Conservation (phyloP, 2,113 vertebrate genomes). For the Chamaea fasciata region DNA sequence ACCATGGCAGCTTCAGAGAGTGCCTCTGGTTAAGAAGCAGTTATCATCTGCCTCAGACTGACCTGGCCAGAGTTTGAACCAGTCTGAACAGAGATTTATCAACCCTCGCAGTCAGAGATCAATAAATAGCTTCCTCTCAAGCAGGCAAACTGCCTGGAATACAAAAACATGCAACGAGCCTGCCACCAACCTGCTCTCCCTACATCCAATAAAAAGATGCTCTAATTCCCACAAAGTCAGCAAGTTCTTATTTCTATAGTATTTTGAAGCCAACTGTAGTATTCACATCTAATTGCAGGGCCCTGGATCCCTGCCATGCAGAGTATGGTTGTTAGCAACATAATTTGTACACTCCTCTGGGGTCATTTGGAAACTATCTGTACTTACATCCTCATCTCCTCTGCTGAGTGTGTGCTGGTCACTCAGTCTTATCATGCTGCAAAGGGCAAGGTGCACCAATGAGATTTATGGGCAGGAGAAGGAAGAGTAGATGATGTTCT, state of each 20-base stretch:
- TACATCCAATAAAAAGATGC: not conserved
- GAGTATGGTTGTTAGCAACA: not conserved
- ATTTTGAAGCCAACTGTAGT: not conserved
- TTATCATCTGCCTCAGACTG: not conserved
- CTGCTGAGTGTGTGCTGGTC: not conserved
- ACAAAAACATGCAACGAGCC: not conserved
- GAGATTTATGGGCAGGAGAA: not conserved
- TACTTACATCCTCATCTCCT: not conserved
- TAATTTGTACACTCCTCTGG: not conserved
- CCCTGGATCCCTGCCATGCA: not conserved
- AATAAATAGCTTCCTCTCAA: conserved; percentile 21
- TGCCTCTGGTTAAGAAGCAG: not conserved
- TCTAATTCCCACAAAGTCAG: conserved; percentile 1
- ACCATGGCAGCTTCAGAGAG: not conserved
- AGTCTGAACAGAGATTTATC: conserved; percentile 43
- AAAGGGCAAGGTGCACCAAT: not conserved
- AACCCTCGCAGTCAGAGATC: conserved; percentile 22
- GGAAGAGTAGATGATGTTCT: not conserved
- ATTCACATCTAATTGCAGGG: not conserved
- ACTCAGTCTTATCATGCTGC: not conserved
- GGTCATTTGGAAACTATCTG: not conserved
- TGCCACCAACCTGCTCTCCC: not conserved
- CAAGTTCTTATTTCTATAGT: not conserved
- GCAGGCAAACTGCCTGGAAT: conserved; percentile 13
- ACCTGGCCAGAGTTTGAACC: conserved; percentile 23